Evolutionary conservation across 2,888 invertebrate species (phyloP).

Genomic region (Bellardia bayeri): DNA sequence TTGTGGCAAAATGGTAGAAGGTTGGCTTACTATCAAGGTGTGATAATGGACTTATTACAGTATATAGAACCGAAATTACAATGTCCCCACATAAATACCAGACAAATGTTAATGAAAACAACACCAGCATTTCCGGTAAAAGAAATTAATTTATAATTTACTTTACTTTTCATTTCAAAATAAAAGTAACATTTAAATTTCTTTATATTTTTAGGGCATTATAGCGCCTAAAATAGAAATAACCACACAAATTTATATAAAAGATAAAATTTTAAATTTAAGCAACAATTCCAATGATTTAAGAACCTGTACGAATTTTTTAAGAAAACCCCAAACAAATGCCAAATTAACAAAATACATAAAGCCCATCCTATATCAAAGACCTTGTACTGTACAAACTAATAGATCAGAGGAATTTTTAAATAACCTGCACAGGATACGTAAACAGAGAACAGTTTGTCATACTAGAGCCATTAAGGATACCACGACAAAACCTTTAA

Average conservation of each 20-base stretch:
- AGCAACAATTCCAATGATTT: conserved; percentile 56
- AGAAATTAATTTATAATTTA: not conserved
- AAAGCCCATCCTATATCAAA: conserved; percentile 44
- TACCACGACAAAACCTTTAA: not conserved
- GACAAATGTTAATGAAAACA: conserved; percentile 82
- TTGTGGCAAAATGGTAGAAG: conserved; percentile 83
- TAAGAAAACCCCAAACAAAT: conserved; percentile 64
- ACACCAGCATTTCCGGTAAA: conserved; percentile 82
- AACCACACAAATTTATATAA: conserved; percentile 76
- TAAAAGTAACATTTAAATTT: not conserved
- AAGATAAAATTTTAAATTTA: conserved; percentile 73
- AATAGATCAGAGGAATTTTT: conserved; percentile 64
- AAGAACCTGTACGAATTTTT: conserved; percentile 8
- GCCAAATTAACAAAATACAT: conserved; percentile 49
- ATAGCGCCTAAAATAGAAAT: conserved; percentile 83
- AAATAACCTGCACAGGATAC: conserved; percentile 69
- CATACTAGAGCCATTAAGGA: conserved; percentile 75
- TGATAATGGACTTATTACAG: conserved; percentile 80
- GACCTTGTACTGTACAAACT: conserved; percentile 48
- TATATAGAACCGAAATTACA: conserved; percentile 76
- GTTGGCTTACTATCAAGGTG: conserved; percentile 81
- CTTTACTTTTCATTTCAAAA: not conserved
- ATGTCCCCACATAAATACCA: conserved; percentile 80
- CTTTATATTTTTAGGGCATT: conserved; percentile 78
- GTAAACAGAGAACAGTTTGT: conserved; percentile 81